phyloP scores from a whole-genome alignment of 2,888 invertebrate species.

The Halocaridina rubra region DNA sequence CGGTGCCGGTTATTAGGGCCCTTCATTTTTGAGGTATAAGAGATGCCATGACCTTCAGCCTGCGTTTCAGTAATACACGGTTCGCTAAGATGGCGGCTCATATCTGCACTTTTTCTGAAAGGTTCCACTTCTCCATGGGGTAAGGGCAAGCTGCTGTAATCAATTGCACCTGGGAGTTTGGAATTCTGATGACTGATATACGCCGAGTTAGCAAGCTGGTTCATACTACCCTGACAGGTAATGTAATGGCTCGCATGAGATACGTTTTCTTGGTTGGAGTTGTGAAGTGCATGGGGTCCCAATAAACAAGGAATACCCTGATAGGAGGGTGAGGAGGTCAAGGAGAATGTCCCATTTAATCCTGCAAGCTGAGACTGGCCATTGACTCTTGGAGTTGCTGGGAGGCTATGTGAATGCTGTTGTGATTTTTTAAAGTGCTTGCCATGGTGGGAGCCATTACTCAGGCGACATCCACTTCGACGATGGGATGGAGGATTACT shows the following conservation, averaged over 20 bases:
- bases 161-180: constrained; percentile 42
- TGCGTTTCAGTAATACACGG: constrained; percentile 49
- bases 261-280: not conserved
- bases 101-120: constrained; percentile 3
- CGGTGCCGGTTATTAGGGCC: not conserved
- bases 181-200: constrained; percentile 2
- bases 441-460: constrained; percentile 13
- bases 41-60: not conserved
- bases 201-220: constrained; percentile 32
- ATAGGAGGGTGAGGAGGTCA: not conserved
- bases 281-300: not conserved
- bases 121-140: constrained; percentile 30
- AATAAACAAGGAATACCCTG: constrained; percentile 11
- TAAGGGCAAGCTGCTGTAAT: constrained; percentile 57
- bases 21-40: constrained; percentile 9
- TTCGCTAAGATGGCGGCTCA: constrained; percentile 56
- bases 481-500: not conserved
- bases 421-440: constrained; percentile 37
- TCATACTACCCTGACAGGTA: constrained; percentile 40
- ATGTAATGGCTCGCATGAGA: constrained; percentile 46
- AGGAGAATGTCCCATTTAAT: constrained; percentile 20
- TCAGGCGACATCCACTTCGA: not conserved
- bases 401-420: constrained; percentile 50
- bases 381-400: constrained; percentile 53
- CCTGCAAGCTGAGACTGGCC: constrained; percentile 16